Evolutionary conservation across 2,113 vertebrate genomes (phyloP).

Genomic region (Oncorhynchus nerka): DNA sequence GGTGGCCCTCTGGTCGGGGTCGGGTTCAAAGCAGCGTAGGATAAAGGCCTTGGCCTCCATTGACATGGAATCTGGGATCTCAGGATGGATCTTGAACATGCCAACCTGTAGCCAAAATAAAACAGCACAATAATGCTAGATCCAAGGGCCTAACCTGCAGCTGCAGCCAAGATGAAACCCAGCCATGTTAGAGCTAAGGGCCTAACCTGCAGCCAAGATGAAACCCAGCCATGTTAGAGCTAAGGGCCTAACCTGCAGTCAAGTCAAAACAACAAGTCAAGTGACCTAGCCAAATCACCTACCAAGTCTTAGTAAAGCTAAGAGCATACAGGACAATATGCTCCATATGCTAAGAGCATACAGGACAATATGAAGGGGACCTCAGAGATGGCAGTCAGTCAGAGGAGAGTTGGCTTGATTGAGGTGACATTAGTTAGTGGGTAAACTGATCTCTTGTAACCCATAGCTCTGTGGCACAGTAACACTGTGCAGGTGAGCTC

Average conservation of each 20-base stretch:
- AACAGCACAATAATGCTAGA: background rate
- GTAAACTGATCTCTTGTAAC: too few relatives aligned
- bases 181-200: too few relatives aligned
- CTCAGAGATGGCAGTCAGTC: background rate
- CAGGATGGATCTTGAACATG: constrained; percentile 99
- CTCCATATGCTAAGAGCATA: background rate
- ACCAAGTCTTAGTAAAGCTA: background rate
- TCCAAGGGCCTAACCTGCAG: too few relatives aligned
- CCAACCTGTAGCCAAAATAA: constrained; percentile 80
- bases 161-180: background rate
- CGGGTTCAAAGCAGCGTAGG: constrained; percentile 93
- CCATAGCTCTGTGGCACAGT: background rate
- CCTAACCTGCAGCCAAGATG: constrained; percentile 43
- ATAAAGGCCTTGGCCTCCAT: constrained; percentile 94
- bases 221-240: background rate
- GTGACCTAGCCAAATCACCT: too few relatives aligned
- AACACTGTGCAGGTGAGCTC: background rate
- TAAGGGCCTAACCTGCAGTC: constrained; percentile 71
- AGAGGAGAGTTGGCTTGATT: background rate
- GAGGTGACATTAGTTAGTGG: too few relatives aligned
- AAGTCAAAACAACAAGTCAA: too few relatives aligned
- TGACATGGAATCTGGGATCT: constrained; percentile 98
- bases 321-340: background rate
- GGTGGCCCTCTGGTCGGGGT: constrained; percentile 88
- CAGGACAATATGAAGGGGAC: background rate